Conservation (phyloP, 2,113 vertebrate genomes). For the Sylvilagus bachmani region DNA sequence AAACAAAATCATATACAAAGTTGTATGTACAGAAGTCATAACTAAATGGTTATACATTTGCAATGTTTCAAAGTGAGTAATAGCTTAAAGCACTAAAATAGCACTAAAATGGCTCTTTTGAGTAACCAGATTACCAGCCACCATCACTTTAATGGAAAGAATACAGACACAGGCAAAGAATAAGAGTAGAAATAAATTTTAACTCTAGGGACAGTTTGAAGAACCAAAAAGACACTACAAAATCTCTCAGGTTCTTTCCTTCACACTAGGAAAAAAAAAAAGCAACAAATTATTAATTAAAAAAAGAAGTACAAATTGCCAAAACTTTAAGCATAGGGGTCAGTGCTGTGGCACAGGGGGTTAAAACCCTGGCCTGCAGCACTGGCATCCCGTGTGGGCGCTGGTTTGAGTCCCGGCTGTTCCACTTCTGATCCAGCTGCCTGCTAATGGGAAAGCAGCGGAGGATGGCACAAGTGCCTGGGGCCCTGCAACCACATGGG, state of each 20-base stretch:
- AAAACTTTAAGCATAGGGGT: no score
- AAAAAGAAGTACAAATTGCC: neutral
- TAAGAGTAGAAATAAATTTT: constrained; percentile 37
- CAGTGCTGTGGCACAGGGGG: no score
- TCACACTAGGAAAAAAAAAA: constrained; percentile 22
- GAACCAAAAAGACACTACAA: neutral
- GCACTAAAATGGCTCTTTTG: neutral
- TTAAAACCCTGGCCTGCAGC: no score
- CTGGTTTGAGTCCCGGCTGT: no score
- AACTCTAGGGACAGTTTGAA: neutral
- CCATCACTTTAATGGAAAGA: constrained; percentile 5
- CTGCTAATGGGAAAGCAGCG: no score
- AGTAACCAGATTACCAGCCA: constrained; percentile 17
- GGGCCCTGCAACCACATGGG: no score
- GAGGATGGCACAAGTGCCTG: no score
- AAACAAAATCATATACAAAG: constrained; percentile 70
- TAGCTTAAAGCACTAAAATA: constrained; percentile 37
- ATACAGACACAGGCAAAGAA: constrained; percentile 22
- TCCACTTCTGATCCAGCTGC: no score
- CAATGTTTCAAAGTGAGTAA: constrained; percentile 45
- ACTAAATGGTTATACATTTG: constrained; percentile 4
- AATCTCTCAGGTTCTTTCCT: neutral
- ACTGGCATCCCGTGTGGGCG: no score
- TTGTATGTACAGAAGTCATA: constrained; percentile 56
- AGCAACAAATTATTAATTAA: constrained; percentile 16